Evolutionary conservation across 2,113 vertebrate genomes (phyloP).

Genomic region (Clarias batrachus): DNA sequence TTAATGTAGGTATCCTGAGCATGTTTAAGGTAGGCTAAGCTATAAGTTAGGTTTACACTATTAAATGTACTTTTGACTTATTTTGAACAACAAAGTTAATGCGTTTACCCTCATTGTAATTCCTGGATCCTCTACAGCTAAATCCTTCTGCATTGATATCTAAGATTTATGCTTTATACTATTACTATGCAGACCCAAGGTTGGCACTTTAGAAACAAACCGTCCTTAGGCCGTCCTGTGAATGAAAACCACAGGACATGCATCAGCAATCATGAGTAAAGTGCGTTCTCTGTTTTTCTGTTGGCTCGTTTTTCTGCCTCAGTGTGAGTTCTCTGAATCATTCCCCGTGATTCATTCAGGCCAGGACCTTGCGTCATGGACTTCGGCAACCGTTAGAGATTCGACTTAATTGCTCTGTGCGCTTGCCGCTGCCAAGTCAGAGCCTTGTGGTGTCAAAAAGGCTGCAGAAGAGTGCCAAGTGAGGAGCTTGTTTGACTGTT

Average conservation of each 20-base stretch:
- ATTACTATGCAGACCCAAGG: neutral
- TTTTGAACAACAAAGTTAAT: too few species aligned
- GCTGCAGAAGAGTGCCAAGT: slow-evolving; percentile 51
- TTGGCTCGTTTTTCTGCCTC: neutral
- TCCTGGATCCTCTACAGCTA: neutral
- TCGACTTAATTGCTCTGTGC: slow-evolving; percentile 52
- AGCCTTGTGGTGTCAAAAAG: slow-evolving; percentile 56
- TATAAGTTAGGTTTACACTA: too few species aligned
- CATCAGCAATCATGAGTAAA: neutral
- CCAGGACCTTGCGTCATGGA: slow-evolving; percentile 47
- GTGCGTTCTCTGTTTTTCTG: neutral
- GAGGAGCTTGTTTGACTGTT: slow-evolving; percentile 59
- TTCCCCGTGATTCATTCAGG: slow-evolving; percentile 45
- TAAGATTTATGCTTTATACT: neutral
- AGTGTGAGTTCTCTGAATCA: slow-evolving; percentile 20
- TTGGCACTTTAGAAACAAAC: neutral
- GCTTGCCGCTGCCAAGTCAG: slow-evolving; percentile 51
- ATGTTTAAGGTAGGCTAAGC: too few species aligned
- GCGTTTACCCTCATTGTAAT: too few species aligned
- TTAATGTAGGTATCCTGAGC: too few species aligned
- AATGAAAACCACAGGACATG: slow-evolving; percentile 5
- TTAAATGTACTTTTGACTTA: too few species aligned
- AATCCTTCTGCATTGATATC: neutral
- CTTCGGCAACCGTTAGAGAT: slow-evolving; percentile 49
- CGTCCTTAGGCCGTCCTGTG: neutral